A percentile compares a stretch with the other conserved stretches of the same genome.
These are phyloP conservation scores for Zosterops japonicus DNA, from an alignment of 2,113 vertebrate species.

Conservation along the genomic window DNA sequence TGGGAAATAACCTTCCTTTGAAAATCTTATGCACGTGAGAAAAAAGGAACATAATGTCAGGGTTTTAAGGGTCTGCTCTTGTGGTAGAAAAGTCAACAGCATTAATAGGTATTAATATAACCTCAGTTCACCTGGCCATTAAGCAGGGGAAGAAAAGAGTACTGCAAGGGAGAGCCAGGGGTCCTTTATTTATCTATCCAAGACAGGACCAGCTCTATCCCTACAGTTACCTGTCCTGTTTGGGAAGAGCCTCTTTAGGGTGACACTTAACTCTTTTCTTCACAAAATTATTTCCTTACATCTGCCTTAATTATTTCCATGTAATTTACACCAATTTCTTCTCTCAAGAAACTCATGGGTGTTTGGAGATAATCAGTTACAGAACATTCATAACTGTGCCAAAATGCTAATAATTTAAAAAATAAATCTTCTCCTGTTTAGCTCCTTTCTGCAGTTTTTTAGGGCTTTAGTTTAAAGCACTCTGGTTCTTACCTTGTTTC, in stretches of 20 bases:
- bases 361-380: not conserved
- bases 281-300: not conserved
- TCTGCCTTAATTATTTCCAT: not conserved
- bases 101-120: not conserved
- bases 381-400: not conserved
- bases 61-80: not conserved
- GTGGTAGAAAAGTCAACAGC: not conserved
- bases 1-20: not conserved
- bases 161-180: not conserved
- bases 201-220: not conserved
- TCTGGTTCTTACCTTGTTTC: not conserved
- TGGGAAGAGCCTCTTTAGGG: not conserved
- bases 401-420: not conserved
- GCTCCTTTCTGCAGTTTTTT: not conserved
- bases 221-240: fast-evolving
- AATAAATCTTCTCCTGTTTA: not conserved
- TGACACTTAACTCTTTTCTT: not conserved
- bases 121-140: not conserved
- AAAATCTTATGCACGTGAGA: not conserved
- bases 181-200: not conserved
- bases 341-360: not conserved
- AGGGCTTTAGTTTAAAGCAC: not conserved
- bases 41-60: not conserved
- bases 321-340: not conserved
- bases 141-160: not conserved